Conservation (phyloP, 2,113 vertebrate species). For the Xiphophorus couchianus region DNA sequence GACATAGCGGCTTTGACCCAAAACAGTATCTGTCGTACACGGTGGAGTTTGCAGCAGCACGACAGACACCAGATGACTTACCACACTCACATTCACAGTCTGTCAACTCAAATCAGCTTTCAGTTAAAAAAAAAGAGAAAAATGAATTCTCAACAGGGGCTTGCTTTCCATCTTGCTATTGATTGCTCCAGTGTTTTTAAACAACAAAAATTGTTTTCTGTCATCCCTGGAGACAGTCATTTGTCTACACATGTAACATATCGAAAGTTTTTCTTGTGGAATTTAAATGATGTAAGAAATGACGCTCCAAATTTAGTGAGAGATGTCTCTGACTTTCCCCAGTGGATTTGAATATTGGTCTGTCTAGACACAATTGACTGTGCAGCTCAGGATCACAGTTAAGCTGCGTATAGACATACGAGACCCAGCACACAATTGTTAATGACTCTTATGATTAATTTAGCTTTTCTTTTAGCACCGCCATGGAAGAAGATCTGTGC, state of each 20-base stretch:
- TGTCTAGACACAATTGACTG: background rate
- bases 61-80: slow-evolving; percentile 40
- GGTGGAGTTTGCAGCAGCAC: slow-evolving; percentile 22
- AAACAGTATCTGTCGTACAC: slow-evolving; percentile 55
- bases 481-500: background rate
- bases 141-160: slow-evolving; percentile 27
- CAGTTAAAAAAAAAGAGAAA: background rate
- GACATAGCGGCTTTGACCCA: slow-evolving; percentile 40
- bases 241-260: background rate
- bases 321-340: background rate
- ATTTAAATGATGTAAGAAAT: background rate
- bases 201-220: slow-evolving; percentile 7
- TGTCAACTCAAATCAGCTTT: slow-evolving; percentile 37
- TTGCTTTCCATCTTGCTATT: slow-evolving; percentile 3
- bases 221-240: background rate
- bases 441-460: slow-evolving; percentile 8
- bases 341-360: slow-evolving; percentile 4
- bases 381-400: background rate
- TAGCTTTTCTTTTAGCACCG: background rate
- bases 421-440: slow-evolving; percentile 1
- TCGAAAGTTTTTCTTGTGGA: background rate
- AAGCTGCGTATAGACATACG: background rate
- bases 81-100: slow-evolving; percentile 16
- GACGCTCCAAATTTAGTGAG: background rate
- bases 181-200: slow-evolving; percentile 22